A percentile compares a stretch with the other conserved stretches of the same genome.
Conservation (phyloP, 2,888 invertebrate genomes). For the Spialia ferax region DNA sequence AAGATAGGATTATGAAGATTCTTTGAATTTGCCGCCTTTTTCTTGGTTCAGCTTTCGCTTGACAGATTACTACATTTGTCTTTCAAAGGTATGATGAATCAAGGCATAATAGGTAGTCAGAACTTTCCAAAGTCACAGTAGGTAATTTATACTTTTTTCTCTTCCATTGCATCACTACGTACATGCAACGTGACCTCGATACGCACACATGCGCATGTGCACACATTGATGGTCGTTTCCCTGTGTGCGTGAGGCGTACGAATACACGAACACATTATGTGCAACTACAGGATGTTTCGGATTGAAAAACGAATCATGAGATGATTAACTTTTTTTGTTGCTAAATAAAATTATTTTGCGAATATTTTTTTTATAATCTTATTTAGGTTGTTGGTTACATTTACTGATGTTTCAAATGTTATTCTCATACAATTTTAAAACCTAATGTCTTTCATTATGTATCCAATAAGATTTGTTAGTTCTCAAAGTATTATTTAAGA, state of each 20-base stretch:
- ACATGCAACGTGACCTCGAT: constrained; percentile 76
- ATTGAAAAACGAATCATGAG: constrained; percentile 33
- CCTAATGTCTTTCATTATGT: no score
- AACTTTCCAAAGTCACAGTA: constrained; percentile 61
- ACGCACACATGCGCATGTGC: constrained; percentile 60
- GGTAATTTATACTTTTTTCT: constrained; percentile 56
- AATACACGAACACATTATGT: constrained; percentile 59
- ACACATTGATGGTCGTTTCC: constrained; percentile 29
- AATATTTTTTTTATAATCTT: no score
- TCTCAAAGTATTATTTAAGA: no score
- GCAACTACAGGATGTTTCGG: constrained; percentile 63
- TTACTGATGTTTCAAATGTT: no score
- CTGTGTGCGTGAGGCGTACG: constrained; percentile 57
- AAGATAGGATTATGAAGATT: no score
- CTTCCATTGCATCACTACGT: constrained; percentile 63
- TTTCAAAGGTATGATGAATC: constrained; percentile 26
- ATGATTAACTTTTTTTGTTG: constrained; percentile 26
- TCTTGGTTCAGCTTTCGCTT: no score
- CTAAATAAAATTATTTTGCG: no score
- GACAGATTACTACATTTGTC: not conserved
- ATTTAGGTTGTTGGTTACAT: no score
- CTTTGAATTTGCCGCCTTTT: no score
- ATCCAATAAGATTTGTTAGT: no score
- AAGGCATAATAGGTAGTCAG: constrained; percentile 43
- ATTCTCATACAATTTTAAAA: no score